phyloP scores from a whole-genome alignment of 2,888 invertebrate genomes.

The Linnaemya tessellans region DNA sequence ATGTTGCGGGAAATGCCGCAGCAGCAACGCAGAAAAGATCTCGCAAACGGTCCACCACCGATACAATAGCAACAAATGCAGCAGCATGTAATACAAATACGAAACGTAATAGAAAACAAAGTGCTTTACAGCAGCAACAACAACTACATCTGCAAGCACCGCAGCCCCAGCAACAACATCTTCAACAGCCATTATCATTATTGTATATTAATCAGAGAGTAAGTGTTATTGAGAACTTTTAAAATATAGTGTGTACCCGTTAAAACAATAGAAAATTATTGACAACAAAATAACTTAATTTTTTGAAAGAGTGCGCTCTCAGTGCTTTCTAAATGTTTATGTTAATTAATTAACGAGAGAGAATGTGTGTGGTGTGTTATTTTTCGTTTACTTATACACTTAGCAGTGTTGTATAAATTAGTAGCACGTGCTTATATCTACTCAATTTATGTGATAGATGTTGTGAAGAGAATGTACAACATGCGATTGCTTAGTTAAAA shows the following conservation, averaged over 20 bases:
- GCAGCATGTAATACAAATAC: slow-evolving; percentile 56
- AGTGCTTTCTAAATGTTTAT: background rate
- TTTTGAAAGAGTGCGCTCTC: background rate
- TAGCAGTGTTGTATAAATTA: slow-evolving; percentile 66
- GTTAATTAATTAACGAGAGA: background rate
- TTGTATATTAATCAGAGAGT: slow-evolving; percentile 70
- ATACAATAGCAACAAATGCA: slow-evolving; percentile 66
- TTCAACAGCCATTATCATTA: slow-evolving; percentile 31
- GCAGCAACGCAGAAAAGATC: slow-evolving; percentile 72
- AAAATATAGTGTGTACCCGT: slow-evolving; percentile 1
- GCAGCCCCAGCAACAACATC: slow-evolving; percentile 68
- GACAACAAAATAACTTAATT: background rate
- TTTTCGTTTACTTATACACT: background rate
- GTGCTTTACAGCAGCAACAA: slow-evolving; percentile 72
- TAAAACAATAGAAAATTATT: background rate
- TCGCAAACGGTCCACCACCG: slow-evolving; percentile 71
- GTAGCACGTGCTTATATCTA: slow-evolving; percentile 67
- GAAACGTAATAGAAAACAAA: slow-evolving; percentile 69
- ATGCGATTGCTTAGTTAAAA: background rate
- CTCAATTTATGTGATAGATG: slow-evolving; percentile 26
- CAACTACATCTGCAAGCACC: slow-evolving; percentile 60
- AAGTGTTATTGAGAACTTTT: slow-evolving; percentile 47
- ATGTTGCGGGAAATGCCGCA: slow-evolving; percentile 42
- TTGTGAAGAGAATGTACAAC: background rate
- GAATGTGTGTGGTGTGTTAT: slow-evolving; percentile 6